These are phyloP conservation scores for Drosophila limbata DNA, from an alignment of 2,888 invertebrate species.

Conservation along the genomic window DNA sequence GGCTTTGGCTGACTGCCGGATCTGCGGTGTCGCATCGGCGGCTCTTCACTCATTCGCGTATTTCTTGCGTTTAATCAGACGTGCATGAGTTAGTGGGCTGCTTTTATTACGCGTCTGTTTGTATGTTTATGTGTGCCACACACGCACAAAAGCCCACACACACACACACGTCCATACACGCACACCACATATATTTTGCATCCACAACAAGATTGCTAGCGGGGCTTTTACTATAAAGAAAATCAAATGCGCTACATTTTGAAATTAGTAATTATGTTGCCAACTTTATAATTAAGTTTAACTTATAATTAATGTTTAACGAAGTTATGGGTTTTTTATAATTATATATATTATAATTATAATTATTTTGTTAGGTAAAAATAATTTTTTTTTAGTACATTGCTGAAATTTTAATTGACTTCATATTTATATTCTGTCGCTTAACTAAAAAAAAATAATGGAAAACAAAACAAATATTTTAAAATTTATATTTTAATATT, in stretches of 20 bases:
- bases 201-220: slow-evolving; percentile 10
- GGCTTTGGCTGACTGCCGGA: slow-evolving; percentile 68
- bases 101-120: slow-evolving; percentile 49
- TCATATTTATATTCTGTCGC: not conserved
- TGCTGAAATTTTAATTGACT: not conserved
- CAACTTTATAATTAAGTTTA: not conserved
- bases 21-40: slow-evolving; percentile 36
- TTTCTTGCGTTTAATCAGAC: slow-evolving; percentile 73
- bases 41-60: slow-evolving; percentile 40
- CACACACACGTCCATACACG: slow-evolving; percentile 1
- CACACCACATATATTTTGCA: slow-evolving; percentile 23
- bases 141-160: slow-evolving; percentile 15
- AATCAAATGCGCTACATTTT: slow-evolving; percentile 13
- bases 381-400: not conserved
- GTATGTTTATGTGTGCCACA: slow-evolving; percentile 36
- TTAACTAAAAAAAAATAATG: too few species aligned
- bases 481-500: too few species aligned
- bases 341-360: too few species aligned
- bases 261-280: not conserved
- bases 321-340: not conserved
- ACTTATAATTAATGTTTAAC: not conserved
- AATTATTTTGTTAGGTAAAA: not conserved
- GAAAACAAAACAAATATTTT: too few species aligned
- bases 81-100: slow-evolving; percentile 63
- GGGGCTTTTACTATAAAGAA: not conserved